Evolutionary conservation across 1,140 invertebrate genomes (phyloP), one percentile per base, ranked within the genome.

Genomic region (Drosophila varians): DNA sequence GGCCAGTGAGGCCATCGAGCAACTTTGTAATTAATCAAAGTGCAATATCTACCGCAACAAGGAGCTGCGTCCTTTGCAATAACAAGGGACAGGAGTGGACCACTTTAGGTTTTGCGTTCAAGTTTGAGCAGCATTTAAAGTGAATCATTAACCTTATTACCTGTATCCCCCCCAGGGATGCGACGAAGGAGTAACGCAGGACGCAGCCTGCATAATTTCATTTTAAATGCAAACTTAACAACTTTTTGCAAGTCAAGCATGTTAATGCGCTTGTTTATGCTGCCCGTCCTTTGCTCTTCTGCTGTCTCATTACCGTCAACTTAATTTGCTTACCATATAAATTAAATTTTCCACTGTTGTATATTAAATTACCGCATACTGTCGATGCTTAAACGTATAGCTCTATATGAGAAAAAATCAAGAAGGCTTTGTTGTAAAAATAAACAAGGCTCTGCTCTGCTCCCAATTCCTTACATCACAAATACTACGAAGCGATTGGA

Each of bases 111-210:
- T 43, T 34, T 34, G 38, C 55, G 23, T 52, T 49, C 56, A 43
- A 65, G 53, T 26, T 86, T 58, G 60, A 84, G 80, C 55, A 57
- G 75, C 68, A 79, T 77, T 80, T 60, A 87, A 87, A 74, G 77
- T 68, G 73, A 70, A 80, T 80, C 82, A 87, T 87, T 86, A 77
- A 87, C 77, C 68, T 65, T 70, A 77, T 86, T 86, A 86, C 68
- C 70, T 70, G 57, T 19, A 25, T 23, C 26, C 54, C 28, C 9
- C 26, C 25, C 38, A 36, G 28, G 7, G 25, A 26, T 26, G 14
- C 3, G 31, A 45, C 6, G 42, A 4, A 21, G 23, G 9, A 28
- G 28, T 3, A 23, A 28, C 38, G n/a, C 47, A 12, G 12, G 21
- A 25, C n/a, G 45, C 46, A 38, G 43, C 43, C 58, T 80, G 60